Percentiles rank a stretch among this genome's conserved stretches.
These are phyloP conservation scores for Helobdella robusta DNA, from an alignment of 2,888 invertebrate species.

Conservation along the genomic window DNA sequence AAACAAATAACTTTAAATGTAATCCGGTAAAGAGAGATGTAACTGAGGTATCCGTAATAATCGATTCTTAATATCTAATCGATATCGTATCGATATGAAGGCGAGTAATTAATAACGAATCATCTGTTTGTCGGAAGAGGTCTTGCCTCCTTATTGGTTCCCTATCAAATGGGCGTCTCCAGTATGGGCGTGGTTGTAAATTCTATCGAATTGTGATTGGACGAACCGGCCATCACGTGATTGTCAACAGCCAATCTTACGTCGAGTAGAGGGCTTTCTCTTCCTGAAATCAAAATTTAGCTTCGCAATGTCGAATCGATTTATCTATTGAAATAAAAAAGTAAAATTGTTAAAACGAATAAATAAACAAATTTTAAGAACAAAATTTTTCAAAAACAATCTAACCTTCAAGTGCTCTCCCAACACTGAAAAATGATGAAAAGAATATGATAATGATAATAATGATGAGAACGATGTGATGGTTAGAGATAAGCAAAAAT, in stretches of 20 bases:
- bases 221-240: slow-evolving; percentile 13
- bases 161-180: slow-evolving; percentile 22
- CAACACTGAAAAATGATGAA: slow-evolving; percentile 15
- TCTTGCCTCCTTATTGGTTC: not conserved
- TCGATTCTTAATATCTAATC: too few relatives aligned
- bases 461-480: too few relatives aligned
- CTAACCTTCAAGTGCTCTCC: slow-evolving; percentile 20
- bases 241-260: slow-evolving; percentile 16
- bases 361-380: too few relatives aligned
- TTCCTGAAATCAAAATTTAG: slow-evolving; percentile 9
- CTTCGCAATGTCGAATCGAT: slow-evolving; percentile 2
- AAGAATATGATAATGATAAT: too few relatives aligned
- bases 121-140: not conserved
- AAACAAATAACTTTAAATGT: too few relatives aligned
- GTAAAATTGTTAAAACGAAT: too few relatives aligned
- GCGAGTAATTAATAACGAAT: too few relatives aligned
- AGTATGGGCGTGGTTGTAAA: slow-evolving; percentile 21
- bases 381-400: too few relatives aligned
- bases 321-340: slow-evolving; percentile 7
- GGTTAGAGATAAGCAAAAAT: too few relatives aligned
- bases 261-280: slow-evolving; percentile 23
- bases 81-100: too few relatives aligned
- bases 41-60: too few relatives aligned
- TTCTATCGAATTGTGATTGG: slow-evolving; percentile 20
- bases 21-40: not conserved